Evolutionary conservation across 1,140 invertebrate species (phyloP), one percentile per base, ranked within the genome.

Genomic region (Dolichoris vasculosae): DNA sequence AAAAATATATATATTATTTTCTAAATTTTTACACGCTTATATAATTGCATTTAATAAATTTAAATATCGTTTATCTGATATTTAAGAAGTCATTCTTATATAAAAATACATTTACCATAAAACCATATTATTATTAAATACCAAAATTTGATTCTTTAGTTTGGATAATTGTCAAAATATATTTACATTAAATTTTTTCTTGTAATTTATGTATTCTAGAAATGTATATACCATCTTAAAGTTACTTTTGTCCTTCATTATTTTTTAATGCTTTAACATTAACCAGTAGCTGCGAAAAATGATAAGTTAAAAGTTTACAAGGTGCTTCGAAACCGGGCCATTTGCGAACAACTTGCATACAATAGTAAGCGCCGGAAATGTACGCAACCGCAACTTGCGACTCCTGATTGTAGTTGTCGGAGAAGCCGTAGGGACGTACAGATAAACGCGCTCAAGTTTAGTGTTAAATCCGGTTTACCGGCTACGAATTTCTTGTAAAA

Each of bases 341-440:
- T 63, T 79, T 35, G 30, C 11, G 51, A 79, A 30, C 2, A 38
- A 35, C 46, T 32, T 8, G 30, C n/a, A 17, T 43, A 2, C 30
- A 23, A 30, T 35, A 4, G 9, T 8, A 51, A 76, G 46, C 40
- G 79, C 30, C 35, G 71, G 69, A 71, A 35, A 64, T 55, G 40
- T 48, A 76, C 26, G 63, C 20, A 26, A 35, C 23, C 30, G 48
- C 40, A 67, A 81, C 63, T 81, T 81, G 35, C 23, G n/a, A 43
- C 63, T 63, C 77, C 30, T 79, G 48, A 73, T 43, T 73, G 9
- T 43, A 73, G 38, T 73, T 46, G 75, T 59, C 76, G 76, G 13
- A 7, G 59, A 1, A 82, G 46, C 7, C 43, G 4, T 30, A 38
- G 11, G 7, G 38, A n/a, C 55, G n/a, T 26, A 64, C 48, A 59